Percentiles rank a stretch among this genome's conserved stretches.
Conservation (phyloP, 1,140 invertebrate species). For the Rhysida immarginata region DNA sequence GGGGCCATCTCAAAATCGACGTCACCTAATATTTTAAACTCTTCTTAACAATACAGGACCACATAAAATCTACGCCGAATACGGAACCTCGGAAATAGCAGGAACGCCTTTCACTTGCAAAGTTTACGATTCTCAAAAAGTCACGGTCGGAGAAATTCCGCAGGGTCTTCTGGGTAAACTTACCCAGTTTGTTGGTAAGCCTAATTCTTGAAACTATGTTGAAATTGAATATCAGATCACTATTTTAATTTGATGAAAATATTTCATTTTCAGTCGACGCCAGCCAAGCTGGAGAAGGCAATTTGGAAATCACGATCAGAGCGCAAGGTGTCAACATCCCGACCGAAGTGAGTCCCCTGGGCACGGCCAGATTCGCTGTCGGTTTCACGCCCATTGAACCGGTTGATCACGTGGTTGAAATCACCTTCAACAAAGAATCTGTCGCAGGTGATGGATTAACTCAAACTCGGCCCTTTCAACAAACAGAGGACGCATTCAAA, state of each 20-base stretch:
- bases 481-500: not conserved
- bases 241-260: not conserved
- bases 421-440: slow-evolving; percentile 85
- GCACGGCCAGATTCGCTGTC: slow-evolving; percentile 70
- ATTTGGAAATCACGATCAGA: slow-evolving; percentile 91
- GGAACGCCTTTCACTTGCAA: slow-evolving; percentile 85
- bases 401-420: slow-evolving; percentile 84
- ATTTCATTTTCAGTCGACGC: slow-evolving; percentile 58
- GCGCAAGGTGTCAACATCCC: slow-evolving; percentile 85
- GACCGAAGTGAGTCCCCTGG: slow-evolving; percentile 92
- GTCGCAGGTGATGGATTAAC: slow-evolving; percentile 44
- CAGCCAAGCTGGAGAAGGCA: slow-evolving; percentile 90
- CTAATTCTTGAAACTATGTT: not conserved
- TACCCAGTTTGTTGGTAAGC: slow-evolving; percentile 63
- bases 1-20: too few species aligned
- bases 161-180: slow-evolving; percentile 56
- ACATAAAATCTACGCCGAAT: slow-evolving; percentile 75
- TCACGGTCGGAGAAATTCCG: slow-evolving; percentile 62
- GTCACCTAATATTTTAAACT: not conserved
- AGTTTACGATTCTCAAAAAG: slow-evolving; percentile 59
- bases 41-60: slow-evolving; percentile 36
- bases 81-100: slow-evolving; percentile 74
- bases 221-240: not conserved
- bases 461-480: too few species aligned
- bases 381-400: slow-evolving; percentile 87